Evolutionary conservation across 2,797 vertebrate genomes (phyloP).

Genomic region (Scleropages formosus): DNA sequence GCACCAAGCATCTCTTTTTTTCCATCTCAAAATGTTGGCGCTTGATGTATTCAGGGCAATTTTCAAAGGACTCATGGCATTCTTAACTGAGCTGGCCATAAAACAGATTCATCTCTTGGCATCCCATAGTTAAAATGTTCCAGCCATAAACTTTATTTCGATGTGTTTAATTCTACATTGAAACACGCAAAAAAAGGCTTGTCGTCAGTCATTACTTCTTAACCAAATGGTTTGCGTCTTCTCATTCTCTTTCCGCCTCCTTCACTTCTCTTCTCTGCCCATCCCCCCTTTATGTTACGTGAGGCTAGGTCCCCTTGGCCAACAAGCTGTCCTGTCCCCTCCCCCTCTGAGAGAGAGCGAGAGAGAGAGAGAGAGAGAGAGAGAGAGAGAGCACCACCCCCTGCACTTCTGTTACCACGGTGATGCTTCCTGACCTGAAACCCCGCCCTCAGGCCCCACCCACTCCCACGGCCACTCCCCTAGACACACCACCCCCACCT

Average conservation of each 20-base stretch:
- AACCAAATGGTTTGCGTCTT: constrained; percentile 17
- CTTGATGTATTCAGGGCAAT: too few relatives aligned
- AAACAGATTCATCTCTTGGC: too few relatives aligned
- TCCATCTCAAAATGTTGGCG: too few relatives aligned
- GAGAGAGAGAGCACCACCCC: background rate
- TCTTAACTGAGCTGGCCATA: too few relatives aligned
- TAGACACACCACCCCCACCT: background rate
- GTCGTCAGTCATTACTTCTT: constrained; percentile 1
- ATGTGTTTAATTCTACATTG: constrained; percentile 20
- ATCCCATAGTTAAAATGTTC: constrained; percentile 3
- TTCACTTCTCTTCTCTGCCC: background rate
- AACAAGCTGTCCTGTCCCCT: constrained; percentile 37
- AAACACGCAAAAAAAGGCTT: background rate
- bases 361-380: background rate
- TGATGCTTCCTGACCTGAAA: background rate
- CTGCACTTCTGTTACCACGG: background rate
- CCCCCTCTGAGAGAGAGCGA: constrained; percentile 36
- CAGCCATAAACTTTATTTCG: constrained; percentile 45
- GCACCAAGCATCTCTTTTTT: too few relatives aligned
- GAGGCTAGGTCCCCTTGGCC: constrained; percentile 39
- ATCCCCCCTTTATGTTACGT: constrained; percentile 20
- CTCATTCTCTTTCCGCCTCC: constrained; percentile 10
- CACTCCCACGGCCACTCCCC: background rate
- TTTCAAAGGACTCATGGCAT: too few relatives aligned
- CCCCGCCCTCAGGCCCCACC: background rate